Percentiles rank a stretch among this genome's conserved stretches.
These are phyloP conservation scores for rat (Rattus norvegicus) DNA, from an alignment of 2,113 vertebrate genomes.

Conservation along the genomic window GRCr8 NC_086022.1:172433501-172434000, in stretches of 20 bases:
- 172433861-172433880: not conserved
- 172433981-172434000: constrained; percentile 23
- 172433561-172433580: not conserved
- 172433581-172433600: not conserved
- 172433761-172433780: not conserved
- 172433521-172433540: not conserved
- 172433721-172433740: not conserved
- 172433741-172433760: not conserved
- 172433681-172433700: not conserved
- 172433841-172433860: not conserved
- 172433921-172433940: not conserved
- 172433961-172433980: not conserved
- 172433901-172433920: not conserved
- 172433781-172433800: not conserved
- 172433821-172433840: not conserved
- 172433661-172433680: not conserved
- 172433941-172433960: not conserved
- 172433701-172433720: not conserved
- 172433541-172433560: not conserved
- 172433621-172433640: not conserved
- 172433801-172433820: not conserved
- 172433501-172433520: not conserved
- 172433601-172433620: not conserved
- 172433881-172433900: not conserved
- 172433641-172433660: not conserved